Conservation (phyloP, 2,888 invertebrate genomes). For the Drosophila longiperda region DNA sequence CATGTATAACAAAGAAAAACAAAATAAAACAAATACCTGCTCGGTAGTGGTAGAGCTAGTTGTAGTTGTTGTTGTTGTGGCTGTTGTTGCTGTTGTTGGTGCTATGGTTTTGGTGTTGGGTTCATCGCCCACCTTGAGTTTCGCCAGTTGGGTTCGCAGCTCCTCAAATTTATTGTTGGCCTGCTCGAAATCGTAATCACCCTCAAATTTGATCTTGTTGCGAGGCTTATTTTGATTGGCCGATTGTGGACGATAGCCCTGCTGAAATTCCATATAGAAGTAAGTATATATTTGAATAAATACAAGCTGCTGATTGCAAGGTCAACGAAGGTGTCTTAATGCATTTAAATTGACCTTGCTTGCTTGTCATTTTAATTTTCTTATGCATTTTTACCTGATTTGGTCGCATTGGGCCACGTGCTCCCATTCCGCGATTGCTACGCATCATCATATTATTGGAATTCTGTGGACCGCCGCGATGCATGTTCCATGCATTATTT, state of each 20-base stretch:
- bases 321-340: background rate
- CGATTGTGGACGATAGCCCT: slow-evolving; percentile 85
- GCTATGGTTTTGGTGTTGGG: slow-evolving; percentile 78
- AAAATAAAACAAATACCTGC: slow-evolving; percentile 81
- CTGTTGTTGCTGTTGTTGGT: slow-evolving; percentile 55
- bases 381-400: slow-evolving; percentile 75
- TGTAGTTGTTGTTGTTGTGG: slow-evolving; percentile 40
- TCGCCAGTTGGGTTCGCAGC: slow-evolving; percentile 93
- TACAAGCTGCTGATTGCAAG: background rate
- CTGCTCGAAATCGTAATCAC: slow-evolving; percentile 99
- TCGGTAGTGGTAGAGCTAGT: slow-evolving; percentile 84
- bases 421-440: slow-evolving; percentile 76
- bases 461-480: slow-evolving; percentile 82
- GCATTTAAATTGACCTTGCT: background rate
- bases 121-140: slow-evolving; percentile 90
- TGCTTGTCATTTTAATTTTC: background rate
- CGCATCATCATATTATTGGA: slow-evolving; percentile 82
- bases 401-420: slow-evolving; percentile 83
- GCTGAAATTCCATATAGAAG: slow-evolving; percentile 11
- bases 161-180: slow-evolving; percentile 99
- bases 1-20: slow-evolving; percentile 20
- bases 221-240: slow-evolving; percentile 86
- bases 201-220: slow-evolving; percentile 93
- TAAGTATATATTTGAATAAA: slow-evolving; percentile 4
- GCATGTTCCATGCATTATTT: slow-evolving; percentile 83